Base-by-base conservation (phyloP, 2,113 vertebrate species). In the Hippocampus comes region DNA sequence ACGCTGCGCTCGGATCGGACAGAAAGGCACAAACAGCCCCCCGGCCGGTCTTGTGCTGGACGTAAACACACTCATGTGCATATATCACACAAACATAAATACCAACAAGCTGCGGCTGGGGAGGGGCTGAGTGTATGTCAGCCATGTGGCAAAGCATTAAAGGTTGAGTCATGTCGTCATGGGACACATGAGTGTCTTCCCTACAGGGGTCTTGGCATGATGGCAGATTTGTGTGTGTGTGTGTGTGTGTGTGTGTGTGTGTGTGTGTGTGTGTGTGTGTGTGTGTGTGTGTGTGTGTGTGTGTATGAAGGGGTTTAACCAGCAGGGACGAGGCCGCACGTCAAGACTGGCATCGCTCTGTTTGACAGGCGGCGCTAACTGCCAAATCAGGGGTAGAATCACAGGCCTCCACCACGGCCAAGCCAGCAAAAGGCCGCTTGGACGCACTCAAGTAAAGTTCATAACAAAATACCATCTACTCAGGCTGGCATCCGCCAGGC, bases 91-190 rank as follows among this genome's bases (percentile, higher is more conserved):
- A 66, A 56, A 66, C 66, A 71, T 56, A 72, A 42, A 82, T 76
- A 77, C 51, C 41, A 14, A 73, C 68, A 77, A 76, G 78, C 78
- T 57, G 66, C 70, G 23, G 27, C 11, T 17, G 74, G 69, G 72
- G 78, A 11, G 0, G 61, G 65, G 59, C 46, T 55, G 48, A 57
- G 67, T 12, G 55, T 78, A 84, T 75, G 83, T 79, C 84, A 85
- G 76, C 82, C 86, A 83, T 87, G 83, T 87, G 86, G 81, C 77
- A 67, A 70, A 64, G 76, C 80, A 82, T 83, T 89, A 88, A 84
- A 82, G 79, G 77, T 82, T 88, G 87, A 92, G 80, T 90, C 91
- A 92, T 84, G 79, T 70, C 48, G 63, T 82, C 83, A 80, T 73
- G 65, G 63, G 73, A 86, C 80, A 82, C 84, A 73, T 81, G 75